These are phyloP conservation scores for Heterochromis multidens DNA, from an alignment of 2,113 vertebrate genomes.

Conservation along the genomic window DNA sequence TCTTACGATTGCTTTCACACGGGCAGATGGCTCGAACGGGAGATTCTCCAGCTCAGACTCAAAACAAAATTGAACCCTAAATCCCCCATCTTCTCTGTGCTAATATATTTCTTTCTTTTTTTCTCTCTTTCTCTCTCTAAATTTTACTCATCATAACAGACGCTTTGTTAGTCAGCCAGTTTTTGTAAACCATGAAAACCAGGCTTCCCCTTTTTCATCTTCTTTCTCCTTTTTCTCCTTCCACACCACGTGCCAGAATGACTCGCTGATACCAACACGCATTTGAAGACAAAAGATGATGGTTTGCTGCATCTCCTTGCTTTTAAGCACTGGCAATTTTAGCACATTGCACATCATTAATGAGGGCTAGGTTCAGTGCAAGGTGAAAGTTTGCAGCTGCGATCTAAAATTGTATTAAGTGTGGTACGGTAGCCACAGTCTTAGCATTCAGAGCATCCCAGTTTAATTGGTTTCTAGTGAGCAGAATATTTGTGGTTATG, in stretches of 20 bases:
- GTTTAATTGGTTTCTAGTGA: constrained; percentile 4
- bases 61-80: constrained; percentile 49
- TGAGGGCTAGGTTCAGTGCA: constrained; percentile 3
- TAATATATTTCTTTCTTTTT: constrained; percentile 16
- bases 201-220: constrained; percentile 37
- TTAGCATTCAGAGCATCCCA: background rate
- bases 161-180: background rate
- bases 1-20: constrained; percentile 47
- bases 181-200: constrained; percentile 1
- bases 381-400: constrained; percentile 10
- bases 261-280: constrained; percentile 4
- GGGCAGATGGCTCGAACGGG: constrained; percentile 51
- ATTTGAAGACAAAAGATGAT: constrained; percentile 33
- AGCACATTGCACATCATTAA: constrained; percentile 26
- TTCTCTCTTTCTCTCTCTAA: background rate
- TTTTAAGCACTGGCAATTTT: background rate
- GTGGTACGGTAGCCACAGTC: background rate
- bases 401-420: constrained; percentile 15
- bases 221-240: constrained; percentile 19
- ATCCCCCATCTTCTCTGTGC: constrained; percentile 15
- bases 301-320: background rate
- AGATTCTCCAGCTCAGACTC: constrained; percentile 40
- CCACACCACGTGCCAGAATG: constrained; percentile 28
- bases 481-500: background rate
- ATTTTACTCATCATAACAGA: constrained; percentile 35